Base-by-base conservation (phyloP, 2,888 invertebrate species). In the Oscheius sp. region DNA sequence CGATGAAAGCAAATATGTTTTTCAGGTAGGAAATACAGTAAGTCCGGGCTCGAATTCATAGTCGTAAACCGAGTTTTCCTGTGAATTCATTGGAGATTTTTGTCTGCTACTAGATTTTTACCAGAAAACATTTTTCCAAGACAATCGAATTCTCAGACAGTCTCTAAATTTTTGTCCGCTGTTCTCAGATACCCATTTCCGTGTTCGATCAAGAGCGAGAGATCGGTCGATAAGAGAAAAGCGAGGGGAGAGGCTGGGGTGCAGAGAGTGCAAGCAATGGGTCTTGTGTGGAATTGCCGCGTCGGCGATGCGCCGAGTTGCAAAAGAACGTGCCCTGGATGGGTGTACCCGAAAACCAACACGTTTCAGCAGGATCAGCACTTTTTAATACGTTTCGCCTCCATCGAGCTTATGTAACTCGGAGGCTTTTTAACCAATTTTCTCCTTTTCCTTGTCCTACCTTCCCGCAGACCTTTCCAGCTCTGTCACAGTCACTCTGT, bases 231-330 rank as follows among this genome's bases (percentile, higher is more conserved):
- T 60, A 50, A 48, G 42, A 32, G 65, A 47, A 50, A 10, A 33
- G 32, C 32, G 32, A 55, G 21, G 55, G 32, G 7, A 53, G 53
- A 53, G 55, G 21, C 21, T 0, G 21, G 21, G 21, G 21, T 9
- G 55, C 21, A 5, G 55, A 32, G 21, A 21, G 13, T 9, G 48
- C 32, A 35, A 33, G 37, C 33, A 10, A 10, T 65, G 65, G 33
- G 65, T 65, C 65, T 50, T 29, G 50, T 1, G 2, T 11, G 50
- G 65, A 65, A 29, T 29, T 21, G 65, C 50, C 65, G 65, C 50
- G 65, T 65, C 59, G 59, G 4, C 4, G 13, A 29, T 48, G 65
- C 65, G 50, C 32, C 32, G 29, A 48, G 11, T 50, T 32, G 33
- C 65, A 65, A 9, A 9, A 9, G 55, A 21, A 9, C 21, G 55